Evolutionary conservation across 2,888 invertebrate species (phyloP), one percentile per base, ranked within the genome.

Genomic region (Myopa testacea): DNA sequence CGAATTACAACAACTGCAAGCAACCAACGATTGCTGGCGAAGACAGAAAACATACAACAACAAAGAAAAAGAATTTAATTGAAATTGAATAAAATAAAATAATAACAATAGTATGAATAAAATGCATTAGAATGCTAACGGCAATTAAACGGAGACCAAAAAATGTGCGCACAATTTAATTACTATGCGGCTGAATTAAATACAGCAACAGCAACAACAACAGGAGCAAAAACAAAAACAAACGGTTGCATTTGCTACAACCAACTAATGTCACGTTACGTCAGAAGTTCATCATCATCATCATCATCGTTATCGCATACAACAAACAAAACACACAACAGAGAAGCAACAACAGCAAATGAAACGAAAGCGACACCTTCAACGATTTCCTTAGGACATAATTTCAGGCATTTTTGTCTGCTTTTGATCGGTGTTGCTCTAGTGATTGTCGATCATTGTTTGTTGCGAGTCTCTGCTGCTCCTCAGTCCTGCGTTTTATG

Each of bases 401-500:
- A 45, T 73, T 71, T 50, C 14, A 68, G 68, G 8, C 78, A 77
- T 63, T 65, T 77, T 16, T 34, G 34, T 10, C 40, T 82, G 34
- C 55, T 76, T 45, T 45, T 81, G 63, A 16, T 79, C 14, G 63
- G 58, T 6, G 40, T 74, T 5, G 37, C 55, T 19, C 69, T 83
- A 37, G 12, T 81, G 62, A 70, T 79, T 58, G 78, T 75, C 52
- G 52, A 71, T 45, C 62, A 70, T 45, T 78, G 50, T 62, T 58
- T 65, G 50, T 14, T 73, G 19, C 72, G 62, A 0, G 76, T 79
- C 4, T 63, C 80, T 68, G 85, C 83, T n/a, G 84, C 85, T 7
- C 87, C 87, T 37, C 86, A 87, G 55, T 85, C 86, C 40, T 87
- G 87, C 81, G 84, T 86, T 78, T 83, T 84, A 78, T 87, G 87